These are phyloP conservation scores for Cosmia pyralina DNA, from an alignment of 2,888 invertebrate species.

Conservation along the genomic window DNA sequence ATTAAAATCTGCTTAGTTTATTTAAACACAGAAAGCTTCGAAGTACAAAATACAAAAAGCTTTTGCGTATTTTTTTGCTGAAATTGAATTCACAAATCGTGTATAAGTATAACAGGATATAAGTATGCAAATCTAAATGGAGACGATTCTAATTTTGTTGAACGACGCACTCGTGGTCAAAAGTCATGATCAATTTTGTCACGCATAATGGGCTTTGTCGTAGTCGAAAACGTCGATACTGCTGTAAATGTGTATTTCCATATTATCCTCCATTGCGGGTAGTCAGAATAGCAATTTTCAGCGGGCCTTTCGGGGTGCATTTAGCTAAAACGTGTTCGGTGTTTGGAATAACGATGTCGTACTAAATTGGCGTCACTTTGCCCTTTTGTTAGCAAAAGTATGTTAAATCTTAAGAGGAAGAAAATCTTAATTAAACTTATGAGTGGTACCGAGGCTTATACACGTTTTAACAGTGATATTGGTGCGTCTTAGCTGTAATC, in stretches of 20 bases:
- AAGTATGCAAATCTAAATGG: slow-evolving; percentile 48
- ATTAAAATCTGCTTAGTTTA: slow-evolving; percentile 14
- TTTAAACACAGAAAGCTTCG: slow-evolving; percentile 7
- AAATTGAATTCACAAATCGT: slow-evolving; percentile 16
- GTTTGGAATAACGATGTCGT: slow-evolving; percentile 38
- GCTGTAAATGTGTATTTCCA: slow-evolving; percentile 57
- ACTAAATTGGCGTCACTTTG: slow-evolving; percentile 32
- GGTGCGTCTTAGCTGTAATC: slow-evolving; percentile 24
- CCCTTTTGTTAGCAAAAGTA: slow-evolving; percentile 16
- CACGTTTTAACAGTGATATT: slow-evolving; percentile 19
- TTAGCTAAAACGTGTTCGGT: slow-evolving; percentile 51
- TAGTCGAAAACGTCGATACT: slow-evolving; percentile 52
- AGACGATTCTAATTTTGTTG: slow-evolving; percentile 45
- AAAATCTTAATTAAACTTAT: slow-evolving; percentile 33
- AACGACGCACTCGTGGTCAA: slow-evolving; percentile 41
- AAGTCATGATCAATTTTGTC: slow-evolving; percentile 61
- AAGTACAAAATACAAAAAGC: slow-evolving; percentile 13
- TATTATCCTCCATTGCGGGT: slow-evolving; percentile 52
- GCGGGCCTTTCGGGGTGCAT: slow-evolving; percentile 41
- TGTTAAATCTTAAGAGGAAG: slow-evolving; percentile 23
- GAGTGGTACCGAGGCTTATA: slow-evolving; percentile 24
- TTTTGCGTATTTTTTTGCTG: slow-evolving; percentile 12
- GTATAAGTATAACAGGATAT: slow-evolving; percentile 17
- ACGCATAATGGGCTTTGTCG: slow-evolving; percentile 55
- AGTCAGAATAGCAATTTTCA: slow-evolving; percentile 49